Conservation (phyloP, 1,140 invertebrate genomes). For the Heterodera schachtii region DNA sequence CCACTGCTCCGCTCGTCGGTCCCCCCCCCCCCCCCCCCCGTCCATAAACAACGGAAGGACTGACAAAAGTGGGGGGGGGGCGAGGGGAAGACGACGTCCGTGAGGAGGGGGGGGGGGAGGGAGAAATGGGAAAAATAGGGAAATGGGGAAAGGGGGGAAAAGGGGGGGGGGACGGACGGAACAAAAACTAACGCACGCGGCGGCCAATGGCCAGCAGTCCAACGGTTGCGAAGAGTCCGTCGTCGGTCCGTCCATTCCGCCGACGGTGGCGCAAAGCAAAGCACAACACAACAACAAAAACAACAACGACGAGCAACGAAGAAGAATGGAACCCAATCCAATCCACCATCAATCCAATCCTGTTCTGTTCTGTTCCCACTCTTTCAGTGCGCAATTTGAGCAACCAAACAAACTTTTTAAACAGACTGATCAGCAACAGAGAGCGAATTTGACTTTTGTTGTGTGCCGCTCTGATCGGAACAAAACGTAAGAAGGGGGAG, state of each 20-base stretch:
- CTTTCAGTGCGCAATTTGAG: not conserved
- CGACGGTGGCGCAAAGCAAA: not conserved
- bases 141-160: no score
- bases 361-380: not conserved
- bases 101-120: no score
- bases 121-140: no score
- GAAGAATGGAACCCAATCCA: no score
- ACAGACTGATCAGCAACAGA: not conserved
- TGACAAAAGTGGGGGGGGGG: not conserved
- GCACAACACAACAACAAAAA: not conserved
- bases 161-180: not conserved
- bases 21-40: no score
- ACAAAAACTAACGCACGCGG: not conserved
- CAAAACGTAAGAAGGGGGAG: no score
- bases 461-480: no score
- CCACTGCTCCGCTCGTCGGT: no score
- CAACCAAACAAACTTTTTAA: not conserved
- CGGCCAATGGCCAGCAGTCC: not conserved
- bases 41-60: not conserved
- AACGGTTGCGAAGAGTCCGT: not conserved
- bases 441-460: not conserved
- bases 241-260: not conserved
- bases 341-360: no score
- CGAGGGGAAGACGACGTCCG: no score
- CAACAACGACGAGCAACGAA: no score